Base-by-base conservation (phyloP, 2,113 vertebrate genomes). In the Atractosteus spatula region DNA sequence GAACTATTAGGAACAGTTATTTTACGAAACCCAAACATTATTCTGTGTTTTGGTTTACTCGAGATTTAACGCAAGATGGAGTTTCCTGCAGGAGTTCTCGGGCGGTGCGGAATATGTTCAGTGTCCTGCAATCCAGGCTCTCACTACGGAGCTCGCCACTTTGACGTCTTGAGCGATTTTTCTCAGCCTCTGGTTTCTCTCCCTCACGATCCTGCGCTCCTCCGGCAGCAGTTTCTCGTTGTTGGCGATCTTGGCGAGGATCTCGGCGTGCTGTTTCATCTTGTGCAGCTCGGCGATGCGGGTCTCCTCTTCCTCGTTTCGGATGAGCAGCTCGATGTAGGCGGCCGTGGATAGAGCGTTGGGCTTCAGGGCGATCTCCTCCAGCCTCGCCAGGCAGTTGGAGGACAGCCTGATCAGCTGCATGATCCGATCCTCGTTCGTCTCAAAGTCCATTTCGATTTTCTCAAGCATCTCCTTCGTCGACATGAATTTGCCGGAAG, bases 361-460 rank as follows among this genome's bases (percentile, higher is more conserved):
- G 55, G 78, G 66, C 2, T 77, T 80, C 17, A 83, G 55, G 10
- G 80, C 82, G 45, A 81, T 80, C 56, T 81, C 70, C 43, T 81
- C 74, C 61, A 81, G 68, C 61, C 68, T 68, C 43, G 41, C 42
- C 3, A 83, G 13, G 55, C 81, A 74, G 16, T 74, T 57, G 6
- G 76, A 76, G 6, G 75, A 79, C 44, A 69, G 0, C 54, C 42
- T 71, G 13, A 83, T 71, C 54, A 81, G 14, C 3, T 74, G 7
- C 66, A 12, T 62, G 41, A 79, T 42, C 3, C 41, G 61, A 3
- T 63, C 17, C 11, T 74, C 7, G 56, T 79, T 77, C 3, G 0
- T 3, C 4, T 51, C 0, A 3, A 78, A 54, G 3, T 81, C 68
- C 1, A 59, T 1, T 55, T 83, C 61, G 7, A 83, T 70, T 6